These are phyloP conservation scores for Bergia puertoricense DNA, from an alignment of 92 coral and sea anemone species.

Conservation along the genomic window DNA sequence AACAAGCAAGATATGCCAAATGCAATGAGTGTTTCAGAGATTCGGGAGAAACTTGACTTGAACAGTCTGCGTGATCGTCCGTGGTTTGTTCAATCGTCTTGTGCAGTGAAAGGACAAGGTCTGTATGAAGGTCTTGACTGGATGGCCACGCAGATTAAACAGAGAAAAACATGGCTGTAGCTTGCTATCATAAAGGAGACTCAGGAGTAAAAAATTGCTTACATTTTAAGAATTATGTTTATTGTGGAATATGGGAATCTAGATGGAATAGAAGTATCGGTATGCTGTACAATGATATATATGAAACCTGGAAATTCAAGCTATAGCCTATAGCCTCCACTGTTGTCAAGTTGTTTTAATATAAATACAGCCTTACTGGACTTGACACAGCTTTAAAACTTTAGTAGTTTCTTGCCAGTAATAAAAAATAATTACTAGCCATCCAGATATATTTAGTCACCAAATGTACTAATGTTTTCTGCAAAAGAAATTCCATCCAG, in stretches of 20 bases:
- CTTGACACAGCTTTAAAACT: too few relatives aligned
- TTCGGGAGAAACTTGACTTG: constrained; percentile 87
- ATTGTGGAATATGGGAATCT: neutral
- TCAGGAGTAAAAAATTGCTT: neutral
- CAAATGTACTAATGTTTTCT: too few relatives aligned
- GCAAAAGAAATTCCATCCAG: too few relatives aligned
- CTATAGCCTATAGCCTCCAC: too few relatives aligned
- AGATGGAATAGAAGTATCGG: neutral
- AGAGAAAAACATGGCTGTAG: constrained; percentile 72
- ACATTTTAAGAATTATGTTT: neutral
- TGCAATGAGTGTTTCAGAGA: constrained; percentile 87
- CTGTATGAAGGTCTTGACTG: constrained; percentile 94
- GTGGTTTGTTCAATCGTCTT: constrained; percentile 95
- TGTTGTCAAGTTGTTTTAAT: too few relatives aligned
- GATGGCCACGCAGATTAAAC: constrained; percentile 88
- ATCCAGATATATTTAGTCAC: too few relatives aligned
- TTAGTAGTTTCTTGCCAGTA: too few relatives aligned
- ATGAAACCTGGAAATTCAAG: neutral
- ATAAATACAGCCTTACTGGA: too few relatives aligned
- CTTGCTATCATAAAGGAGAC: neutral
- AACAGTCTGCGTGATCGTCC: constrained; percentile 73
- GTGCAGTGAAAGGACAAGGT: constrained; percentile 94
- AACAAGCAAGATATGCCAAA: constrained; percentile 93
- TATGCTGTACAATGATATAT: neutral
- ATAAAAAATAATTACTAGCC: too few relatives aligned